Evolutionary conservation across 2,888 invertebrate species (phyloP), one percentile per base, ranked within the genome.

Genomic region (Oegoconia quadripuncta): DNA sequence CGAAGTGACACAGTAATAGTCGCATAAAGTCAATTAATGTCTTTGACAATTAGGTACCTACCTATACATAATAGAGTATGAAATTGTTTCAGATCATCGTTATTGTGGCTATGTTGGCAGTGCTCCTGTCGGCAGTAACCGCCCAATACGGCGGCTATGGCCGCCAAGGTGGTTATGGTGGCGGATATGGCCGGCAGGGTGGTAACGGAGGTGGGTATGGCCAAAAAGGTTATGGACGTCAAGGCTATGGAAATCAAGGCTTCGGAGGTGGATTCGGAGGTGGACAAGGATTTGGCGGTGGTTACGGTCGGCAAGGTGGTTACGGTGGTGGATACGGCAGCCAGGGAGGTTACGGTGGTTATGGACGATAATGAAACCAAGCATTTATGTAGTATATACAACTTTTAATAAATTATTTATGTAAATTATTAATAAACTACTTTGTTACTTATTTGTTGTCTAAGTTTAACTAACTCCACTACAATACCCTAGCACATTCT

Each of bases 51-150:
- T 22, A 22, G 9, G 6, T 22, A 22, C 2, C 7, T 22, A 22
- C 2, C 2, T 11, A 25, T 25, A 25, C 9, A 23, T 23, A 23
- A 9, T 8, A 23, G 5, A 9, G n/a, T 11, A 11, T 11, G 8
- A 9, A 23, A 30, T 31, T 23, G 38, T 49, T 47, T 9, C 47
- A 55, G 52, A 29, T 41, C 13, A 5, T 39, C n/a, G 28, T 51
- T 7, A 11, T 50, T 5, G 17, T 50, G 5, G 35, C 43, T 22
- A 4, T 48, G 4, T 9, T 50, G 44, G 43, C 39, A 7, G 27
- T 49, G 35, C 17, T 49, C 2, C 14, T 46, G 7, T 34, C 43
- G 17, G 32, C 36, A 11, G 39, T 42, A 3, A 14, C 34, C n/a
- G 50, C 43, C 20, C 48, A 44, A 28, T 48, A 43, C 5, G 52